Percentiles rank a stretch among this genome's conserved stretches.
Evolutionary conservation across 2,113 vertebrate species (phyloP).

Genomic region (Notiomystis cincta): DNA sequence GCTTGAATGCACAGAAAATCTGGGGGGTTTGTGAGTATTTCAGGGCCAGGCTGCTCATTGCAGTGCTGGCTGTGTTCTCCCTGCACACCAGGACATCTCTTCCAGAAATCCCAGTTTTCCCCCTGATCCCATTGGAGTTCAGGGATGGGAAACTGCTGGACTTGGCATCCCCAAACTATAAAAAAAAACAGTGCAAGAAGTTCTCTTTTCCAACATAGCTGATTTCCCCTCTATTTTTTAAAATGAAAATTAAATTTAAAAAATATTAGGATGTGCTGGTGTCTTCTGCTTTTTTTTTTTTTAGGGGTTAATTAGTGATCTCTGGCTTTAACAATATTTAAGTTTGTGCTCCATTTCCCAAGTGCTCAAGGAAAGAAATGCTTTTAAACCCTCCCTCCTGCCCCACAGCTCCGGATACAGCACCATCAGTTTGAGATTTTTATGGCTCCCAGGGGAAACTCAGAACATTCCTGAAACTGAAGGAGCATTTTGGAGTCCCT

Average conservation of each 20-base stretch:
- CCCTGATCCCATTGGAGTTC: background rate
- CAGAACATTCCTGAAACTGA: slow-evolving; percentile 42
- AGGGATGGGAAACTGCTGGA: background rate
- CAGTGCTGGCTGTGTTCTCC: background rate
- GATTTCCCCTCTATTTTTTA: background rate
- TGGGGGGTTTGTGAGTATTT: background rate
- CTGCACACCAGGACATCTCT: background rate
- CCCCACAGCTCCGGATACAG: background rate
- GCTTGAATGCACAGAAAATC: background rate
- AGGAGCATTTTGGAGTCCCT: slow-evolving; percentile 17
- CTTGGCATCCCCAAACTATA: background rate
- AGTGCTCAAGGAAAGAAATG: background rate
- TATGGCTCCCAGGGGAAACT: slow-evolving; percentile 9
- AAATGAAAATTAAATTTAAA: background rate
- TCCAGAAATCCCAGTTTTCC: background rate
- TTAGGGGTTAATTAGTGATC: background rate
- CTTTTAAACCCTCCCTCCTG: background rate
- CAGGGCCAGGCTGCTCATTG: background rate
- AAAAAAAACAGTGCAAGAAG: background rate
- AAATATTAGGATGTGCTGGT: background rate
- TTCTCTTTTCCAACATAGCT: background rate
- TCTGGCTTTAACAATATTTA: background rate
- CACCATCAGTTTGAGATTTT: background rate
- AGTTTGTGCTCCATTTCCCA: background rate
- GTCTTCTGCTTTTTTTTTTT: background rate